Base-by-base conservation (phyloP, 2,113 vertebrate genomes). In the Mormyrus lacerda region DNA sequence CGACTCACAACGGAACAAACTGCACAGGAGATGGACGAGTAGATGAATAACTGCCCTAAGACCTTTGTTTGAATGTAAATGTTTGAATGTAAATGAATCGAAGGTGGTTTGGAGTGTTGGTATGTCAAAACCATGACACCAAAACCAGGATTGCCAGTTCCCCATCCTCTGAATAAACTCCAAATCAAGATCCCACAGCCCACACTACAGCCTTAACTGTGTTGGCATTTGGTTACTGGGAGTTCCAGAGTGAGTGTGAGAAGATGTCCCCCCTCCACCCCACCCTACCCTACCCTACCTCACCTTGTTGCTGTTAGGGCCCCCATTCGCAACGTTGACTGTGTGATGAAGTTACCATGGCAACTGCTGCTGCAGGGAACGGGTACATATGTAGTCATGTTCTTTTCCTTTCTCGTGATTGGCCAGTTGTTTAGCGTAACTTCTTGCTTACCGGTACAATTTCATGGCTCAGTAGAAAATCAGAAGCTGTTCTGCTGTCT, bases 281-380 rank as follows among this genome's bases (percentile, higher is more conserved):
- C n/a, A n/a, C n/a, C n/a, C n/a, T n/a, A n/a, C n/a, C n/a, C n/a
- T n/a, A n/a, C n/a, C n/a, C n/a, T n/a, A n/a, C n/a, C n/a, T n/a
- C n/a, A n/a, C n/a, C n/a, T n/a, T 24, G 82, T n/a, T 47, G 44
- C 44, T 44, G 15, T 42, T 47, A 45, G 21, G 82, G 6, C 82
- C 42, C 82, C 19, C 82, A 84, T n/a, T 84, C 24, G 24, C 42
- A 84, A 84, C 82, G 8, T 17, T 84, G 44, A 47, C 82, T 47
- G 82, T 84, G 44, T 84, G 82, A 84, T 84, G 82, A n/a, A n/a
- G 82, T 84, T 84, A 47, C 82, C 42, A 84, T 84, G 24, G 82
- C 44, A 84, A 84, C 82, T 84, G 42, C 82, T 84, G 82, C 82
- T 24, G 9, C 42, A 47, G 82, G 39, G 45, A 84, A 47, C 3